These are phyloP conservation scores for Lophius piscatorius DNA, from an alignment of 2,113 vertebrate genomes.

Conservation along the genomic window DNA sequence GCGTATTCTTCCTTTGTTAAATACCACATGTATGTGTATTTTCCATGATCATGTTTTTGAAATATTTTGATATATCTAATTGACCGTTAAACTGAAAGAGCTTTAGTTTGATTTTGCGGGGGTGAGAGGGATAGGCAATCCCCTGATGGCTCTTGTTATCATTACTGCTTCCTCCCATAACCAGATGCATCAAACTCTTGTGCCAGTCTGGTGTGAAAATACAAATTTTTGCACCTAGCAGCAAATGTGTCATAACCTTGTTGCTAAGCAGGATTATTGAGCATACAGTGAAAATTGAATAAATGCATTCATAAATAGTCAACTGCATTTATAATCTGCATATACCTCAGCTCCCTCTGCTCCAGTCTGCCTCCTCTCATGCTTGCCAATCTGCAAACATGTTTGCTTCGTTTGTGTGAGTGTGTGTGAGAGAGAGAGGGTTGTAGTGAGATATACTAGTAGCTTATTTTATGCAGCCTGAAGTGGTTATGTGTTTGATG, in stretches of 20 bases:
- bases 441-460: not conserved
- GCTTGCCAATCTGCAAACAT: conserved; percentile 13
- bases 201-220: conserved; percentile 5
- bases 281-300: conserved; percentile 18
- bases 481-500: conserved; percentile 8
- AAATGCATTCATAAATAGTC: conserved; percentile 34
- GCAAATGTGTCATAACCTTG: conserved; percentile 20
- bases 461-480: conserved; percentile 13
- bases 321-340: conserved; percentile 9
- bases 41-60: no score
- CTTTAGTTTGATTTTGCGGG: no score
- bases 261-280: conserved; percentile 24
- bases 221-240: not conserved
- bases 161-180: not conserved
- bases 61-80: no score
- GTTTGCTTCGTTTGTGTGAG: not conserved
- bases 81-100: no score
- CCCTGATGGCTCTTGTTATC: not conserved
- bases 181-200: not conserved
- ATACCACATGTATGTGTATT: no score
- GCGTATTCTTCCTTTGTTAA: no score
- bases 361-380: not conserved
- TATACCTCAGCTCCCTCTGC: not conserved
- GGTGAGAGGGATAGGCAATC: no score
- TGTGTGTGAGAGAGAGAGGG: not conserved